Evolutionary conservation across 2,797 vertebrate species (phyloP), one percentile per base, ranked within the genome.

Genomic region (Phoxinus dragarum): DNA sequence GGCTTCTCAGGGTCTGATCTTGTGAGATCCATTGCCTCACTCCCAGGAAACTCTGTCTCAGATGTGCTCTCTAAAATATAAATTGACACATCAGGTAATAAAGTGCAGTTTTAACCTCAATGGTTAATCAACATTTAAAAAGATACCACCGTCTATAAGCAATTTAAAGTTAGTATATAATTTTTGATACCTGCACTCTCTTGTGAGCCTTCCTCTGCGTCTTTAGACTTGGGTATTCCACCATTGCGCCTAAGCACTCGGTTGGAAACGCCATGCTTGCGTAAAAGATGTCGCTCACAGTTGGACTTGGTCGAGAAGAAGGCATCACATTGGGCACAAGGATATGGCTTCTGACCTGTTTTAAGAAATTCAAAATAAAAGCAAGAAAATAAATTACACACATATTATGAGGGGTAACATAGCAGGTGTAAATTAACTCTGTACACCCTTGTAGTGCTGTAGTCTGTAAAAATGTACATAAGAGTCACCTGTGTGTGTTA

Each of bases 201-300:
- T 23, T 89, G 95, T 21, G 95, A 93, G 86, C 94, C 95, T n/a
- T 94, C 94, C 68, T 95, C 96, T 10, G 91, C 92, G 16, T 96
- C 95, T 89, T 94, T 94, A 87, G 87, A 54, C 90, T 93, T 95
- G 66, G 85, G n/a, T 16, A 96, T 86, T 89, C 93, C 89, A 78
- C 96, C 93, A 78, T 96, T 97, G 91, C 95, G 96, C 66, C 96
- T 92, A 90, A 96, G 94, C 38, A 89, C 93, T 74, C 95, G 94
- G 92, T 95, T 96, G 79, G 95, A 94, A 86, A 96, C 93, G 87
- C 96, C 95, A 4, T 95, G 95, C 90, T 97, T 97, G 90, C 96
- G 94, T 92, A 97, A 96, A 92, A 97, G 96, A 94, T 98, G 97
- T 87, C 97, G 96, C 95, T 97, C 96, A 92, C 97, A 97, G 94